Percentiles rank a stretch among this genome's conserved stretches.
Evolutionary conservation across 2,113 vertebrate species (phyloP).

Genomic region (Phodopus roborovskii): DNA sequence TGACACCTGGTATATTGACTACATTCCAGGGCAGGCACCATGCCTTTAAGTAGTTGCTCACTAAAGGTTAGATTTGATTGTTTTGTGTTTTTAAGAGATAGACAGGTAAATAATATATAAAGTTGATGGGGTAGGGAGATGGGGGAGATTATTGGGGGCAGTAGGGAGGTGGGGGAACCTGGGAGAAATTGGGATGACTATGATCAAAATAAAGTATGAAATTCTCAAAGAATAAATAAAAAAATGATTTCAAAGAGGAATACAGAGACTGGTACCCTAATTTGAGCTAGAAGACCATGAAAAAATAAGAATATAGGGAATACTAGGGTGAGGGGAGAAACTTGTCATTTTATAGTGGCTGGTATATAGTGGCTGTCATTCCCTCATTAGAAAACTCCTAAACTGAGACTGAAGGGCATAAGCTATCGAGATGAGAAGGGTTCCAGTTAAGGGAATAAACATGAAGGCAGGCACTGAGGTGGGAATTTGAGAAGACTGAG

Average conservation of each 20-base stretch:
- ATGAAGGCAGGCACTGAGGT: neutral
- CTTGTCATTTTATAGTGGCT: neutral
- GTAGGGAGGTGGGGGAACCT: neutral
- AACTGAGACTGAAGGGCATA: neutral
- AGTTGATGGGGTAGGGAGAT: neutral
- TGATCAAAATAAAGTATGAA: neutral
- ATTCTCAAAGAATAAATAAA: neutral
- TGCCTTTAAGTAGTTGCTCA: neutral
- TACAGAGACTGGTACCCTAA: neutral
- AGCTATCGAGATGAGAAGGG: neutral
- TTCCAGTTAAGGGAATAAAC: neutral
- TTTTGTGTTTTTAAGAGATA: neutral
- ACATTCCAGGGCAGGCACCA: neutral
- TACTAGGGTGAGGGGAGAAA: neutral
- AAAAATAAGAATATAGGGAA: neutral
- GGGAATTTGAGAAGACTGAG: neutral
- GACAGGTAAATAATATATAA: neutral
- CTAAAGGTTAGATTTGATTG: too few species aligned
- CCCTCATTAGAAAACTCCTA: neutral
- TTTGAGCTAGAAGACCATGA: neutral
- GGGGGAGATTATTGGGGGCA: too few species aligned
- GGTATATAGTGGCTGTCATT: neutral
- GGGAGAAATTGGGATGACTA: neutral
- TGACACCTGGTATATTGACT: neutral
- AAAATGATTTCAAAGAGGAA: neutral